Base-by-base conservation (phyloP, 2,888 invertebrate species). In the Heterodera filipjevi region DNA sequence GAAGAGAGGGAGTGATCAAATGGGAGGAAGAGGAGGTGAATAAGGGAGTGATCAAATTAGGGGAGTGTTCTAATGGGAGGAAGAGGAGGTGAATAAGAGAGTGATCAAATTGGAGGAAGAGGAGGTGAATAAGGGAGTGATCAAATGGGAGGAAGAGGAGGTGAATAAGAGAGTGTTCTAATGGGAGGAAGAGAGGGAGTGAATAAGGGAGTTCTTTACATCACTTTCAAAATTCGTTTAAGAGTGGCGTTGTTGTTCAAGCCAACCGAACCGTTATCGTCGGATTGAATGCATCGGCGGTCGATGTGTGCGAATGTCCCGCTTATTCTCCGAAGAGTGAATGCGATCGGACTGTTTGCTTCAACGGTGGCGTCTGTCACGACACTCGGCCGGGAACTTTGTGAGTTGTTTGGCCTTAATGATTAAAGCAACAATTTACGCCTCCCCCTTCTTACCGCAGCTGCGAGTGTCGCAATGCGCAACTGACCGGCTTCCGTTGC, bases 221-320 rank as follows among this genome's bases (percentile, higher is more conserved):
- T n/a, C n/a, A n/a, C n/a, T n/a, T 33, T 32, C 8, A 14, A 8
- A 10, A n/a, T 30, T 12, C 14, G 6, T 77, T 81, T 80, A 66
- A 84, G 84, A 76, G 91, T 68, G 95, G 95, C 19, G 96, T 96
- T 77, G 98, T 97, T 93, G 96, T 99, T 3, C 96, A 97, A 90
- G 94, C 98, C 27, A 99, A 99, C 89, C 95, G 94, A 90, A 98
- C 98, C 0, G 94, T 97, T 0, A 92, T 99, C 81, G 96, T 99
- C 49, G 98, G 98, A 19, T 95, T 99, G 0, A 92, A 96, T 78
- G 95, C 97, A 0, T 95, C 85, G 30, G 86, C 87, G 1, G 78
- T 78, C 3, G 88, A 87, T 78, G 83, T 83, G 35, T 89, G 89
- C 79, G 83, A 81, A 2, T 89, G 89, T 74, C 92, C 96, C 77